Base-by-base conservation (phyloP, 2,888 invertebrate genomes). In the Polylopha cassiicola region DNA sequence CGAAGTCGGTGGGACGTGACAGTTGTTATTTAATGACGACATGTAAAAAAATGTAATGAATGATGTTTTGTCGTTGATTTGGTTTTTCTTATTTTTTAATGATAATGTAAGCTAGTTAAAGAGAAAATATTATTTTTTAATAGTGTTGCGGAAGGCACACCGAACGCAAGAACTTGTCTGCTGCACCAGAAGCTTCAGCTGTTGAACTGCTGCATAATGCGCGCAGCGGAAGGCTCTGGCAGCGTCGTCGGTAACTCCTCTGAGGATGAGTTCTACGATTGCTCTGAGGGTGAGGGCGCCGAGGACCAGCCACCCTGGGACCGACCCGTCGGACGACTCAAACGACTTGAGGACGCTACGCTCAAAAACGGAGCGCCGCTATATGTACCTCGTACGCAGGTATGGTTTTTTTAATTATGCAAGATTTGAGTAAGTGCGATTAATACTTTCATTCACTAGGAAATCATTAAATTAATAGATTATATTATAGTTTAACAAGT, bases 111-210 rank as follows among this genome's bases (percentile, higher is more conserved):
- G 14, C 13, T 8, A 6, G 2, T 8, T 21, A 16, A 33, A 17
- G 5, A 11, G 20, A 30, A 7, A 2, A 13, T 46, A 18, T 42
- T 28, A 37, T 30, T 67, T 77, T 69, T 58, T 87, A 77, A 51
- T 86, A 95, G 95, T 54, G 86, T 97, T 43, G 88, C 91, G n/a
- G 77, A 88, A 28, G 95, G 95, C 6, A 88, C 90, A 52, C 98
- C 98, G 0, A 96, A 97, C 72, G 91, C 94, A 23, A 90, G 95
- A 42, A 93, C 95, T 4, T 97, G 97, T 68, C 87, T 98, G 24
- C 86, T 99, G 7, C 94, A 98, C 76, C 98, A 99, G 78, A 99
- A 99, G 71, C 87, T 99, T 23, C 97, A 97, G 82, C 90, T 94
- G 86, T 75, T 94, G 21, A 94, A 94, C 62, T 90, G 92, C 61